These are phyloP conservation scores for Pelobates cultripes DNA, from an alignment of 2,797 vertebrate species.

Conservation along the genomic window DNA sequence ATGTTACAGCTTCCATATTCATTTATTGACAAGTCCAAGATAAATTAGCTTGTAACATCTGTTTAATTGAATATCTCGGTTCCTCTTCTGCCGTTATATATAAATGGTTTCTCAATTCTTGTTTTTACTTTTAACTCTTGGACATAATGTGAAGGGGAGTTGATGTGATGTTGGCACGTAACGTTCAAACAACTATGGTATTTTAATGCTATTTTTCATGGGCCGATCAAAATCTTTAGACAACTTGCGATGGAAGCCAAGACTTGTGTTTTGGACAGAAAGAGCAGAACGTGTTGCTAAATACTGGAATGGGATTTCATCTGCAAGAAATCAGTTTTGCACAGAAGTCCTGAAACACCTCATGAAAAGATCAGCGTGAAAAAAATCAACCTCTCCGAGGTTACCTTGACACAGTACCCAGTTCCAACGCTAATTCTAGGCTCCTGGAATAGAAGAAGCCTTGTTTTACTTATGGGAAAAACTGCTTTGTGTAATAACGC, in stretches of 20 bases:
- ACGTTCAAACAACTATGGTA: not conserved
- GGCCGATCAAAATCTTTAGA: conserved; percentile 14
- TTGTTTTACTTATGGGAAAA: conserved; percentile 84
- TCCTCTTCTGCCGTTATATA: conserved; percentile 13
- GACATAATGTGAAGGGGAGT: not conserved
- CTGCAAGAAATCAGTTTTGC: conserved; percentile 56
- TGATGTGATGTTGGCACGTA: not conserved
- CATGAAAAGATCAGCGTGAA: conserved; percentile 72
- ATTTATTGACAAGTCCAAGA: conserved; percentile 29
- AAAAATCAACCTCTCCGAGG: conserved; percentile 68
- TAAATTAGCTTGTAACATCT: conserved; percentile 49
- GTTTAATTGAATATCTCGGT: conserved; percentile 33
- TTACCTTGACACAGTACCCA: conserved; percentile 78
- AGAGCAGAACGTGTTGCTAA: conserved; percentile 55
- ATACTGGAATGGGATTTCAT: conserved; percentile 58
- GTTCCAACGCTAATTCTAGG: conserved; percentile 74
- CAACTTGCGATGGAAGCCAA: conserved; percentile 41
- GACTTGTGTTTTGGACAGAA: conserved; percentile 54
- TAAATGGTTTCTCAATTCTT: conserved; percentile 4
- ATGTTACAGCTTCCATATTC: too few species aligned
- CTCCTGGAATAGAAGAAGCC: conserved; percentile 80
- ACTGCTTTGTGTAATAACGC: conserved; percentile 92
- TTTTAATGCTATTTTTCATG: conserved; percentile 29
- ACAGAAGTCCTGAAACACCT: conserved; percentile 66
- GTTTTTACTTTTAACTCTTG: not conserved